Percentiles rank a stretch among this genome's conserved stretches.
Evolutionary conservation across 2,888 invertebrate genomes (phyloP).

Genomic region (Caradrina kadenii): DNA sequence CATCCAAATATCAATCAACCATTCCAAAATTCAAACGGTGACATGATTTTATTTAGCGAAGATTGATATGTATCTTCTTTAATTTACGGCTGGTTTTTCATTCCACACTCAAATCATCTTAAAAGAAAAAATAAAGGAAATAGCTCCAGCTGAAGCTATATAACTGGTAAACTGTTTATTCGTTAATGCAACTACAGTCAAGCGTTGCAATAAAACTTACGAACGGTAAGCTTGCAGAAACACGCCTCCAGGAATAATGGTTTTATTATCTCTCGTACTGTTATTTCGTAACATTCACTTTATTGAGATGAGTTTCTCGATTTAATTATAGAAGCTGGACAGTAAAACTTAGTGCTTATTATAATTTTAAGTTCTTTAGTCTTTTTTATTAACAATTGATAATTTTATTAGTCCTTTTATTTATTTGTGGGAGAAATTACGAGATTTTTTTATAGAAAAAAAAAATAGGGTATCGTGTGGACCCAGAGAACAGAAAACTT

Average conservation of each 20-base stretch:
- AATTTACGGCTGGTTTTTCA: not conserved
- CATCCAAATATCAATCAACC: too few species aligned
- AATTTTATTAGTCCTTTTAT: not conserved
- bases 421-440: not conserved
- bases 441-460: too few species aligned
- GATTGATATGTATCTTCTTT: not conserved
- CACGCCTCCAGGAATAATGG: conserved; percentile 51
- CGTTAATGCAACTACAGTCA: conserved; percentile 35
- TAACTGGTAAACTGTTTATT: conserved; percentile 23
- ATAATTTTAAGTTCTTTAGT: conserved; percentile 38
- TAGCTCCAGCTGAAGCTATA: conserved; percentile 1
- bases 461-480: too few species aligned
- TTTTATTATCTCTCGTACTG: conserved; percentile 58
- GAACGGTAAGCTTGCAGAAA: conserved; percentile 39
- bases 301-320: conserved; percentile 60
- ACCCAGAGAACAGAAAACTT: too few species aligned
- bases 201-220: conserved; percentile 44
- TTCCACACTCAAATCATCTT: not conserved
- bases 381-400: conserved; percentile 27
- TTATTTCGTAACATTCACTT: conserved; percentile 59
- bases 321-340: conserved; percentile 55
- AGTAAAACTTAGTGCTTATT: conserved; percentile 50
- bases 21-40: too few species aligned
- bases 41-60: too few species aligned
- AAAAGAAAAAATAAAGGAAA: conserved; percentile 1